Conservation (phyloP, 1,140 invertebrate genomes). For the Megathymus violae region DNA sequence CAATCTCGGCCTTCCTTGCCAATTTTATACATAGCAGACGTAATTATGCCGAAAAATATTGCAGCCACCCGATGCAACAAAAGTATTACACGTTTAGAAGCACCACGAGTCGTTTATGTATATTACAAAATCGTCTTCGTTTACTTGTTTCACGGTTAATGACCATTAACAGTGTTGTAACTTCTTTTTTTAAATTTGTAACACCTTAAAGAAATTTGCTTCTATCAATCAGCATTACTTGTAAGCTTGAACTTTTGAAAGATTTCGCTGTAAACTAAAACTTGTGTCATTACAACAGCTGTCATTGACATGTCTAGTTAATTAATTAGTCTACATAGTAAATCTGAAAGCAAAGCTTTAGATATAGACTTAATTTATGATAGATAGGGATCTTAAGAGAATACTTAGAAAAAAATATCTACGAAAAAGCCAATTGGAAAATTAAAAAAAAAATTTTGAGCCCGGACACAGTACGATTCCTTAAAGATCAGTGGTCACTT, state of each 20-base stretch:
- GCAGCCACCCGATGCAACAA: too few species aligned
- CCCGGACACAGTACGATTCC: constrained; percentile 10
- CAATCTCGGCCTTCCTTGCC: too few species aligned
- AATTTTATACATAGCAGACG: too few species aligned
- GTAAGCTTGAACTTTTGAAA: constrained; percentile 21
- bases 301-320: too few species aligned
- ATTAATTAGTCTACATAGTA: too few species aligned
- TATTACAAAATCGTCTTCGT: too few species aligned
- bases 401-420: constrained; percentile 31
- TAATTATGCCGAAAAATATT: too few species aligned
- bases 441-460: constrained; percentile 30
- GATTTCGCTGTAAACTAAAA: constrained; percentile 22
- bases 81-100: too few species aligned
- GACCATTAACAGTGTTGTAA: too few species aligned
- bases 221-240: constrained; percentile 17
- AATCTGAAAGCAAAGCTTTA: constrained; percentile 29
- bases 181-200: constrained; percentile 33
- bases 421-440: constrained; percentile 35
- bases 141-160: too few species aligned
- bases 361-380: constrained; percentile 15
- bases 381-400: constrained; percentile 12
- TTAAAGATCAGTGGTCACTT: constrained; percentile 12
- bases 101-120: too few species aligned
- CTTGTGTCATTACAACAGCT: constrained; percentile 14
- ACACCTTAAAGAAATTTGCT: constrained; percentile 28